phyloP scores from a whole-genome alignment of 2,797 vertebrate genomes.

The Cynopterus sphinx region DNA sequence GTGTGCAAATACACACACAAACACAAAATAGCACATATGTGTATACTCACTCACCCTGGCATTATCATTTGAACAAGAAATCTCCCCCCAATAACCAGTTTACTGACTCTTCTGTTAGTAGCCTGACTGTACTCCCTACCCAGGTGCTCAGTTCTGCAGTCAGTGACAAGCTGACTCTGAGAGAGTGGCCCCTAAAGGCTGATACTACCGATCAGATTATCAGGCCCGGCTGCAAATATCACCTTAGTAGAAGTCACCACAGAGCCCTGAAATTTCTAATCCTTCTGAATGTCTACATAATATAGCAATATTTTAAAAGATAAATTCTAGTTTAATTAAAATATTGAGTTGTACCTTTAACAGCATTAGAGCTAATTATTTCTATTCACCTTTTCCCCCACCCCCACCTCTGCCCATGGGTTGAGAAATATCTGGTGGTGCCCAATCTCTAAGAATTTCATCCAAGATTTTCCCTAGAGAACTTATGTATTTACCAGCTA shows the following conservation, averaged over 20 bases:
- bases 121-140: neutral
- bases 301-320: neutral
- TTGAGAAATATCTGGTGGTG: neutral
- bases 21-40: neutral
- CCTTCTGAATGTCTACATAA: neutral
- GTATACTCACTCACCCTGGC: neutral
- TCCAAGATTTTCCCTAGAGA: no score
- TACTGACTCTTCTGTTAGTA: neutral
- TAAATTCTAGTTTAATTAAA: neutral
- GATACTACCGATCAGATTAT: neutral
- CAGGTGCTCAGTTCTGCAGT: fast-evolving
- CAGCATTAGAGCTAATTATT: neutral
- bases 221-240: neutral
- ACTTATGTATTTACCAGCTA: conserved; percentile 27
- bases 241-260: neutral
- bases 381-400: neutral
- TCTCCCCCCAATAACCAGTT: neutral
- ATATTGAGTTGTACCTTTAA: neutral
- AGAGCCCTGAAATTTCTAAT: neutral
- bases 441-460: neutral
- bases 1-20: neutral
- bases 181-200: neutral
- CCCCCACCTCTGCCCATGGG: no score
- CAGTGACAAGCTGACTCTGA: neutral
- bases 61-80: neutral